Conservation (phyloP, 2,113 vertebrate species). For the Oryzias javanicus region DNA sequence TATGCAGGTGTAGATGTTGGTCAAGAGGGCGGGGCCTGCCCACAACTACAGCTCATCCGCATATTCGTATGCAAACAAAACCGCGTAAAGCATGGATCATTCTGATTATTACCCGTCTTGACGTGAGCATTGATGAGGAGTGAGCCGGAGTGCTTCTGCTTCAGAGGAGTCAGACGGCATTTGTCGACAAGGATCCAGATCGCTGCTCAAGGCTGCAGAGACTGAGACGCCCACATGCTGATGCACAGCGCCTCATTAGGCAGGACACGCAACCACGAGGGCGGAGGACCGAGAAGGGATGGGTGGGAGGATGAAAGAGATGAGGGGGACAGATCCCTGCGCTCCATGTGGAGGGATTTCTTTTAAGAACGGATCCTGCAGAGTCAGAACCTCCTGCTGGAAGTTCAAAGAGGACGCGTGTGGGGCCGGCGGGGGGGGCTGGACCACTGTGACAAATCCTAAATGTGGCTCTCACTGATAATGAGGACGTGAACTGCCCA, state of each 20-base stretch:
- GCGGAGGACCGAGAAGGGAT: constrained; percentile 21
- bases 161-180: not conserved
- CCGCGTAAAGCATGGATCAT: too few relatives aligned
- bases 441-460: constrained; percentile 6
- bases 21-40: too few relatives aligned
- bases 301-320: constrained; percentile 35
- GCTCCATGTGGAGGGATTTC: constrained; percentile 44
- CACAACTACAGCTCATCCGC: too few relatives aligned
- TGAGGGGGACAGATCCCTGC: constrained; percentile 34
- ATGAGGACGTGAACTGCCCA: constrained; percentile 13
- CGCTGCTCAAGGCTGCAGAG: constrained; percentile 32
- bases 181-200: constrained; percentile 35
- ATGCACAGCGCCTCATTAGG: constrained; percentile 55
- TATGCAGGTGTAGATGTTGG: too few relatives aligned
- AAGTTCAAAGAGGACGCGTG: constrained; percentile 20
- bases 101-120: too few relatives aligned
- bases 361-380: constrained; percentile 13
- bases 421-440: not conserved
- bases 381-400: not conserved
- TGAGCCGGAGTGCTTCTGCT: constrained; percentile 9
- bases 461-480: constrained; percentile 7
- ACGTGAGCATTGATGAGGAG: not conserved
- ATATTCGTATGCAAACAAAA: too few relatives aligned
- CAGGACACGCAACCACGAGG: constrained; percentile 32
- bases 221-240: constrained; percentile 59